Evolutionary conservation across 2,888 invertebrate species (phyloP), one percentile per base, ranked within the genome.

Genomic region (Boloria euphrosyne): DNA sequence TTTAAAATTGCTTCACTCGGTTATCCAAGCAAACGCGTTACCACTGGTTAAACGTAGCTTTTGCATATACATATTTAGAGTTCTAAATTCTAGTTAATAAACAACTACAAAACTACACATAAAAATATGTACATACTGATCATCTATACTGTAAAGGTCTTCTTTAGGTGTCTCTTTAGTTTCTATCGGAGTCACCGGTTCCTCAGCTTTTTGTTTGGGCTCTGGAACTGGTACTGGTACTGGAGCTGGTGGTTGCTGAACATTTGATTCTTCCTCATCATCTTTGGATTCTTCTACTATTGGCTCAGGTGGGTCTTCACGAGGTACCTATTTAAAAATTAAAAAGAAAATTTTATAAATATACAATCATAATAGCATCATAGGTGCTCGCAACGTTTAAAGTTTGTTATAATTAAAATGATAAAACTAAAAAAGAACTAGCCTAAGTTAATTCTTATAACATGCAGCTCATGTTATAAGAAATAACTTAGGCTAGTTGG

Each of bases 241-340:
- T 0, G 58, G 60, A 0, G 18, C 44, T 0, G 70, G 57, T 53
- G 60, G 38, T 22, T 60, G n/a, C n/a, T n/a, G 53, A 4, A 50
- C 62, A 44, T 46, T 27, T 18, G 46, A 27, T 22, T 50, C 67
- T 13, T 69, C 70, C 5, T 68, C 74, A 7, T 70, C 71, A 0
- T 75, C 71, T 52, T 81, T 82, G 0, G 72, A 59, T 16, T 86
- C 84, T 60, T 86, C 85, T 31, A 71, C 73, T 52, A 87, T 89
- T 0, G 80, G 75, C 61, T 87, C 86, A 0, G 84, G 84, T 13
- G 82, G 80, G 17, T 89, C 87, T 58, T 87, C 81, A 18, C 80
- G 82, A 31, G 77, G 50, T 4, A 74, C 65, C 83, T 85, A 73
- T 17, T 27, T 52, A n/a, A n/a, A 16, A 55, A 53, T 18, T 17